Evolutionary conservation across 2,113 vertebrate species (phyloP).

Genomic region (Catagonus wagneri): DNA sequence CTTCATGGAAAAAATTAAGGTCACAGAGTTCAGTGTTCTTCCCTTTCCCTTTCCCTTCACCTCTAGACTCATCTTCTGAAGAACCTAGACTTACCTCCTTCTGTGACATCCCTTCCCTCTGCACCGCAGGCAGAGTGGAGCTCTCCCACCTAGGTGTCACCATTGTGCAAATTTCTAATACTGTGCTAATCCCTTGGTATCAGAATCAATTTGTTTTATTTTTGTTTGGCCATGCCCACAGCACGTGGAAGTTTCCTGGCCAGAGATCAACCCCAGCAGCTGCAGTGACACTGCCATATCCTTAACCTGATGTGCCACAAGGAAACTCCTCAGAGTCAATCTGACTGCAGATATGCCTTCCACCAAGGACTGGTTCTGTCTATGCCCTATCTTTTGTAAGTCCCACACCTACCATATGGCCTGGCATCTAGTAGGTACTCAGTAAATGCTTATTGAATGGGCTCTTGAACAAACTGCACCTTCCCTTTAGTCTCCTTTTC

Average conservation of each 20-base stretch:
- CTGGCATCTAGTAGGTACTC: background rate
- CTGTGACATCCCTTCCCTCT: background rate
- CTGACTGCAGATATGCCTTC: background rate
- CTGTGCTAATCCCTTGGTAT: background rate
- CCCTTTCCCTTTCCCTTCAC: background rate
- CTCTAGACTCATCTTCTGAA: background rate
- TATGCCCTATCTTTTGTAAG: background rate
- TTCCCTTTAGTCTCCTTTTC: background rate
- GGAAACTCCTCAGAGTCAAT: no score
- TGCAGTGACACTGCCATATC: no score
- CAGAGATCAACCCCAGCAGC: no score
- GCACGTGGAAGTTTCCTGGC: no score
- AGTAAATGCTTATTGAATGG: background rate
- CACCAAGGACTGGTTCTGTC: background rate
- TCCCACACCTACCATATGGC: background rate
- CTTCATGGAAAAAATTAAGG: background rate
- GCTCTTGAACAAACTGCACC: background rate
- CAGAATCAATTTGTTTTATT: background rate
- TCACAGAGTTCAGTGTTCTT: background rate
- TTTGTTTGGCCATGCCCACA: no score
- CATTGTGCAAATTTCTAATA: background rate
- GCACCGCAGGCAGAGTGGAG: background rate
- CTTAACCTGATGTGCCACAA: no score
- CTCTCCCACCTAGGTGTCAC: background rate
- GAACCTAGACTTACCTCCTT: background rate